These are phyloP conservation scores for Drusus annulatus DNA, from an alignment of 1,140 invertebrate species.

Conservation along the genomic window DNA sequence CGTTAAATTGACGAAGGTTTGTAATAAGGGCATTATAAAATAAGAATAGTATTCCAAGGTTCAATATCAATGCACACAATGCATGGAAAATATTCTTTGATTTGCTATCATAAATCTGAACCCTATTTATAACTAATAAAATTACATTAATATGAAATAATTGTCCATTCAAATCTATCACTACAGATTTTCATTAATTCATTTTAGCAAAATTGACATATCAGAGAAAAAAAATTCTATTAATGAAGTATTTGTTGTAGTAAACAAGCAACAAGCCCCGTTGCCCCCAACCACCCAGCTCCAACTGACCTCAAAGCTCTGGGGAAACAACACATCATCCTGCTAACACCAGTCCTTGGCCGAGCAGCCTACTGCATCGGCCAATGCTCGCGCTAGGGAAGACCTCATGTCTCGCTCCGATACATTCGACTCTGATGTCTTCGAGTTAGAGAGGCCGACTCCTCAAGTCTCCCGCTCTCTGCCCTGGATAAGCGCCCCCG, in stretches of 20 bases:
- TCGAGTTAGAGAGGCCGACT: slow-evolving; percentile 8
- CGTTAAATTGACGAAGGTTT: too few relatives aligned
- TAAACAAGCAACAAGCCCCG: slow-evolving; percentile 57
- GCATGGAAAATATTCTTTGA: too few relatives aligned
- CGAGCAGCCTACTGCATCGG: slow-evolving; percentile 48
- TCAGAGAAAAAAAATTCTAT: too few relatives aligned
- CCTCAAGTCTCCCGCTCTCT: slow-evolving; percentile 25
- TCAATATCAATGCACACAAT: too few relatives aligned
- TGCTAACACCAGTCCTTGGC: slow-evolving; percentile 58
- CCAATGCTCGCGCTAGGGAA: slow-evolving; percentile 23
- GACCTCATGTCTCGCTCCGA: slow-evolving; percentile 54
- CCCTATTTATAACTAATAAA: too few relatives aligned
- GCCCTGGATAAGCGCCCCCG: slow-evolving; percentile 57
- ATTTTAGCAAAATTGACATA: too few relatives aligned
- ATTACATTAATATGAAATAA: too few relatives aligned
- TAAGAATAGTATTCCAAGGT: too few relatives aligned
- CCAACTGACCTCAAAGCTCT: slow-evolving; percentile 53
- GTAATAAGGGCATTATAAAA: too few relatives aligned
- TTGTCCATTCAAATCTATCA: too few relatives aligned
- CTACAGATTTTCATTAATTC: too few relatives aligned
- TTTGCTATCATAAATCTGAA: too few relatives aligned
- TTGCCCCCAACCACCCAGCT: slow-evolving; percentile 53
- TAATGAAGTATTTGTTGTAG: slow-evolving; percentile 30
- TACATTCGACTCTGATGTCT: slow-evolving; percentile 43
- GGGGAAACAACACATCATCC: slow-evolving; percentile 53